Percentiles rank a stretch among this genome's conserved stretches.
These are phyloP conservation scores for Sphaeramia orbicularis DNA, from an alignment of 2,797 vertebrate genomes.

Conservation along the genomic window DNA sequence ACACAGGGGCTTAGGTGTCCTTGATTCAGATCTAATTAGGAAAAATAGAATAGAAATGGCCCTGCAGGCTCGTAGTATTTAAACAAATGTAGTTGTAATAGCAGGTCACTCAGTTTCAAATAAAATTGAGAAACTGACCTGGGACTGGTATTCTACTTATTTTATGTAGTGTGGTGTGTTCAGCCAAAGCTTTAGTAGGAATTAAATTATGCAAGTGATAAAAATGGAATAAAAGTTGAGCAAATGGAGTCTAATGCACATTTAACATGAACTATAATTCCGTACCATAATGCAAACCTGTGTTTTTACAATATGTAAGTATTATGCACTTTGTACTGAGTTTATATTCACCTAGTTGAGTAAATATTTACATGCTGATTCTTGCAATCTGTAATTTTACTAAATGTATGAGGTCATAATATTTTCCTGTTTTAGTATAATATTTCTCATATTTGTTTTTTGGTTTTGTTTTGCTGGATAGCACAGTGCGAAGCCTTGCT, in stretches of 20 bases:
- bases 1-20: conserved; percentile 71
- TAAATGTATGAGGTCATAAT: neutral
- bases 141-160: conserved; percentile 38
- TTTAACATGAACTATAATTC: neutral
- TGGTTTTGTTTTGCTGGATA: neutral
- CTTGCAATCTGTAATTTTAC: neutral
- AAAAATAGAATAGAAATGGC: conserved; percentile 68
- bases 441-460: neutral
- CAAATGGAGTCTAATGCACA: neutral
- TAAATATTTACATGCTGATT: neutral
- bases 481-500: neutral
- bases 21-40: conserved; percentile 75
- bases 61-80: conserved; percentile 79
- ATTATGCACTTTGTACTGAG: too few species aligned
- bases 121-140: conserved; percentile 68
- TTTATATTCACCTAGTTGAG: too few species aligned
- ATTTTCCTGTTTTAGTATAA: neutral
- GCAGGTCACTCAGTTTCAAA: conserved; percentile 69
- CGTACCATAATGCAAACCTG: too few species aligned
- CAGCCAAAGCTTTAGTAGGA: neutral
- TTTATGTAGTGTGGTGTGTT: conserved; percentile 13
- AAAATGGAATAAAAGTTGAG: conserved; percentile 2
- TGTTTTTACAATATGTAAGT: too few species aligned
- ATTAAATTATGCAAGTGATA: too few species aligned
- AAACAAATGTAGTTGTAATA: conserved; percentile 83